A percentile compares a stretch with the other conserved stretches of the same genome.
Evolutionary conservation across 2,113 vertebrate species (phyloP).

Genomic region (Patagioenas fasciata): DNA sequence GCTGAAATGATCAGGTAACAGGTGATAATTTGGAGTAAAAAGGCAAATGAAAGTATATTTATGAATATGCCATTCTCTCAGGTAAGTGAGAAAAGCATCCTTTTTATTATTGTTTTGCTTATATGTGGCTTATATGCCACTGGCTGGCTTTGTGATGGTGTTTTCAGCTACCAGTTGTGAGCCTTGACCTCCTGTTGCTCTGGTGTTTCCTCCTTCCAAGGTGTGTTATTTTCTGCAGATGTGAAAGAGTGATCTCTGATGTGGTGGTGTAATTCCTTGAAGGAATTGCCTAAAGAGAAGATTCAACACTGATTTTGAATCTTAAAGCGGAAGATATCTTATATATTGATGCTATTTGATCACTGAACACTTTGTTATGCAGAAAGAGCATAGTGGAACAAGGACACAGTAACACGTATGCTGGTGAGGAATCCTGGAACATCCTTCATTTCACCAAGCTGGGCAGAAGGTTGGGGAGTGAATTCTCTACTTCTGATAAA

Average conservation of each 20-base stretch:
- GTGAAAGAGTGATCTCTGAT: background rate
- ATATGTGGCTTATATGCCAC: background rate
- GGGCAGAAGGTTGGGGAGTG: background rate
- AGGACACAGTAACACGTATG: background rate
- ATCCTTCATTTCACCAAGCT: background rate
- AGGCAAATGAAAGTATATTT: background rate
- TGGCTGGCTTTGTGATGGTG: background rate
- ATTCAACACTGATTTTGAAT: background rate
- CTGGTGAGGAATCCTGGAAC: background rate
- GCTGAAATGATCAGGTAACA: background rate
- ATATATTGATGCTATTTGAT: background rate
- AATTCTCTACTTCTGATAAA: background rate
- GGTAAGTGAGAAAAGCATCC: background rate
- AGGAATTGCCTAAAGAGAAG: background rate
- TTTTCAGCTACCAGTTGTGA: background rate
- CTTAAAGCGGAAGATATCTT: background rate
- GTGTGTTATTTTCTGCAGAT: background rate
- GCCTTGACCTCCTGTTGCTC: background rate
- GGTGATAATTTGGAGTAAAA: slow-evolving; percentile 5
- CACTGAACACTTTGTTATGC: background rate
- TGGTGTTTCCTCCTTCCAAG: background rate
- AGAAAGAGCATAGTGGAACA: background rate
- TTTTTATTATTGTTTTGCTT: background rate
- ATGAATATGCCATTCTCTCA: background rate
- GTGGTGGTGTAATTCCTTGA: background rate